Base-by-base conservation (phyloP, 2,888 invertebrate genomes). In the Girardia tigrina region DNA sequence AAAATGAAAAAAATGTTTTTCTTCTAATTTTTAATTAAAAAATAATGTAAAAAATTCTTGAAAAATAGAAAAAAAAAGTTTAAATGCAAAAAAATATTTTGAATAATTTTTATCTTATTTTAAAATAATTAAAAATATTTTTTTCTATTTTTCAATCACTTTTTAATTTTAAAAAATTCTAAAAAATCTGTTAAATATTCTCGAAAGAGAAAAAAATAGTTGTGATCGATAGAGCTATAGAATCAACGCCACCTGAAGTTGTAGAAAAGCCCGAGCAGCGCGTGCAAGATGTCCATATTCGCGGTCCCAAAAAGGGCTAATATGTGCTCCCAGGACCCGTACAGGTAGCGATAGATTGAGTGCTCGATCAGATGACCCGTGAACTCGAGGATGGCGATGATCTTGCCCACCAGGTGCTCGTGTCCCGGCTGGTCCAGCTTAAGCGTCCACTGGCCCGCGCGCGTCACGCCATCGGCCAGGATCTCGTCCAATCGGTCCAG, bases 251-350 rank as follows among this genome's bases (percentile, higher is more conserved):
- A 85, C 85, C 85, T 85, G 81, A 91, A 91, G 88, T 91, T 91
- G 83, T 91, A 92, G 23, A 92, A 86, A 78, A 92, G 86, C 84
- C 90, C 90, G 75, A 92, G 86, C 73, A 91, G 91, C 78, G 89
- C 90, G 76, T 91, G 86, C n/a, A 91, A 90, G 74, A 91, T 88
- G 79, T 89, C 88, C 89, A 91, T 89, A 82, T 91, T 76, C 4
- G 76, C 27, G n/a, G 76, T 77, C 26, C 69, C 29, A 36, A 91
- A 84, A 78, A 91, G 85, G 42, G 89, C 88, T 73, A 90, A 88
- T 78, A 91, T 85, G 82, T 91, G 90, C 84, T 91, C 91, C 88
- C 91, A 90, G 56, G 91, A 91, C 85, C 90, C 91, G 87, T 91
- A 91, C 78, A 91, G 86, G 84, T 91, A 90, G 75, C 91, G 87